Evolutionary conservation across 2,888 invertebrate species (phyloP).

Genomic region (Diadromus collaris): DNA sequence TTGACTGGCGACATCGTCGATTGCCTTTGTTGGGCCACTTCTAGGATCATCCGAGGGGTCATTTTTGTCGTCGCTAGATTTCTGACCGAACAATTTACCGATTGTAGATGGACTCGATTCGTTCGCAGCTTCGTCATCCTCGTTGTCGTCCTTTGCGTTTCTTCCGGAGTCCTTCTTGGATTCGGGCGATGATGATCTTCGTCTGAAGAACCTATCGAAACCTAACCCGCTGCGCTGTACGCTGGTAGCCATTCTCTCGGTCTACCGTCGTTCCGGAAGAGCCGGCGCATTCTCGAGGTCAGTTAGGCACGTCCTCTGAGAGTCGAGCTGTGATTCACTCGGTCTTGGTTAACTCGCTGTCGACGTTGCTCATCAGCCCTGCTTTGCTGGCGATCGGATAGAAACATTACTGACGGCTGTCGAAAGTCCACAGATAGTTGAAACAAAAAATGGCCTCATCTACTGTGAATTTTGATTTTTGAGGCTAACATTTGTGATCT

Average conservation of each 20-base stretch:
- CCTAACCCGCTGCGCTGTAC: conserved; percentile 22
- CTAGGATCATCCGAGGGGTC: not conserved
- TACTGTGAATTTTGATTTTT: conserved; percentile 46
- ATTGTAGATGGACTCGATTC: conserved; percentile 9
- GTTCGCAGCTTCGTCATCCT: conserved; percentile 24
- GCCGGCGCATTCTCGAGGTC: conserved; percentile 24
- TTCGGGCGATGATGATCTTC: conserved; percentile 23
- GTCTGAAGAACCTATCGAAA: conserved; percentile 35
- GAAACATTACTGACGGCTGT: conserved; percentile 10
- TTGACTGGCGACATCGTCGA: conserved; percentile 18
- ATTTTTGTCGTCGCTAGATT: conserved; percentile 18
- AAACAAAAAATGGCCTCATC: not conserved
- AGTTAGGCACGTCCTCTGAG: conserved; percentile 39
- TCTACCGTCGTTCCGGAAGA: not conserved
- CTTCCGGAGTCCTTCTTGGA: not conserved
- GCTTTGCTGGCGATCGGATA: conserved; percentile 20
- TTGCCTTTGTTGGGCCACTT: conserved; percentile 3
- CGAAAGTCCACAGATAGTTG: not conserved
- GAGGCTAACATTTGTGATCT: conserved; percentile 35
- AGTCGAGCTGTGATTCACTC: conserved; percentile 28
- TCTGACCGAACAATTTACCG: conserved; percentile 29
- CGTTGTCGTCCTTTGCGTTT: not conserved
- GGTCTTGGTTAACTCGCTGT: conserved; percentile 29
- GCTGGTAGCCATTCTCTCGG: conserved; percentile 37
- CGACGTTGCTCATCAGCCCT: conserved; percentile 24